Evolutionary conservation across 2,888 invertebrate species (phyloP).

Genomic region (Eristalis pertinax): DNA sequence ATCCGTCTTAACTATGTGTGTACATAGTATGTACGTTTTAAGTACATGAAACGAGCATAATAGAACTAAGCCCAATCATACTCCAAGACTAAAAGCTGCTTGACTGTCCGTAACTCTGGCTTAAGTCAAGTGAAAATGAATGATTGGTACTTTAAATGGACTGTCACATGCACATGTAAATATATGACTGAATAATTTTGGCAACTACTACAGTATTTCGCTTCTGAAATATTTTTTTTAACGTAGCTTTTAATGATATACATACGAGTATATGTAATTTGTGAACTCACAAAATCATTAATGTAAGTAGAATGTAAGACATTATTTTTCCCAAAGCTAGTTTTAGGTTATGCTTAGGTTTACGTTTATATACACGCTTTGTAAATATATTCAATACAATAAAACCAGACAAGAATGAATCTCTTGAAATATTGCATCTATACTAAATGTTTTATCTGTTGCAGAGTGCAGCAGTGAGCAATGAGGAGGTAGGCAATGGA

Average conservation of each 20-base stretch:
- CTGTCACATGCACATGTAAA: background rate
- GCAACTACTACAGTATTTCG: slow-evolving; percentile 41
- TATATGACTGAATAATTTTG: slow-evolving; percentile 39
- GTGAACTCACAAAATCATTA: background rate
- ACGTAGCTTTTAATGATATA: background rate
- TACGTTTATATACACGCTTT: background rate
- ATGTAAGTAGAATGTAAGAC: background rate
- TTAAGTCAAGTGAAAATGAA: background rate
- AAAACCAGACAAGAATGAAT: background rate
- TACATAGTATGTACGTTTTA: background rate
- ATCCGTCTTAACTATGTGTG: background rate
- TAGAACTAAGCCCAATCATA: background rate
- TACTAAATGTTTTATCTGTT: background rate
- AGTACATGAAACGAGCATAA: background rate
- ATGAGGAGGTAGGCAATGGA: too few species aligned
- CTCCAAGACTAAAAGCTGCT: background rate
- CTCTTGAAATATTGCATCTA: background rate
- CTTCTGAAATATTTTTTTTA: slow-evolving; percentile 1
- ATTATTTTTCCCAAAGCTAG: background rate
- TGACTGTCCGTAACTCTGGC: background rate
- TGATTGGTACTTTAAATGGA: background rate
- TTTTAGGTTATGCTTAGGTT: background rate
- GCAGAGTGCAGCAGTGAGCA: too few species aligned
- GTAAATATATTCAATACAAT: background rate
- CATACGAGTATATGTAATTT: background rate